phyloP scores from a whole-genome alignment of 2,888 invertebrate genomes.

The Stictocephala bisonia region DNA sequence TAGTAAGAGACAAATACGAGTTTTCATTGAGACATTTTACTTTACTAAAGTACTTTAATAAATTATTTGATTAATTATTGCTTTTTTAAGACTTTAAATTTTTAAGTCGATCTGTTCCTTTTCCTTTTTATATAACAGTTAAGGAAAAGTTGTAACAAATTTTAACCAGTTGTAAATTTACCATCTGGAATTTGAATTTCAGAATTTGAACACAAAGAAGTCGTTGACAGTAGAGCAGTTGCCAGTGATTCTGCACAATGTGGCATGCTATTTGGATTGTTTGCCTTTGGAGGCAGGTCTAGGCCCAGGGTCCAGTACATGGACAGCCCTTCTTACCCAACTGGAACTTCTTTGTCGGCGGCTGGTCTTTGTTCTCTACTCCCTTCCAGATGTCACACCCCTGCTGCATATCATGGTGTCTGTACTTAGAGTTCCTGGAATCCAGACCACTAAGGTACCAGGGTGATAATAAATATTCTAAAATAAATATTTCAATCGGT shows the following conservation, averaged over 20 bases:
- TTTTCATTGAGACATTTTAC: too few relatives aligned
- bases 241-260: conserved; percentile 86
- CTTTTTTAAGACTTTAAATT: too few relatives aligned
- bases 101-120: too few relatives aligned
- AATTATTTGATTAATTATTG: too few relatives aligned
- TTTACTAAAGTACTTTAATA: too few relatives aligned
- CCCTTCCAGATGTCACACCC: conserved; percentile 77
- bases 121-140: too few relatives aligned
- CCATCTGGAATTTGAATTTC: conserved; percentile 57
- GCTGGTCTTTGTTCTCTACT: conserved; percentile 76
- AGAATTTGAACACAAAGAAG: conserved; percentile 83
- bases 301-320: conserved; percentile 71
- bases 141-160: too few relatives aligned
- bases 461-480: too few relatives aligned
- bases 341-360: conserved; percentile 89
- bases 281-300: conserved; percentile 84
- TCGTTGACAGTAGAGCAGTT: conserved; percentile 77
- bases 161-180: neutral
- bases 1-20: too few relatives aligned
- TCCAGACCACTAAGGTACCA: conserved; percentile 81
- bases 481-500: conserved; percentile 20
- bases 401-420: conserved; percentile 82
- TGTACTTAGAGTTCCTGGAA: conserved; percentile 85
- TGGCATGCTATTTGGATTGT: conserved; percentile 93
- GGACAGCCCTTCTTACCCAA: conserved; percentile 85